Evolutionary conservation across 92 coral and sea anemone species (phyloP), one percentile per base, ranked within the genome.

Genomic region (Muricea muricata): DNA sequence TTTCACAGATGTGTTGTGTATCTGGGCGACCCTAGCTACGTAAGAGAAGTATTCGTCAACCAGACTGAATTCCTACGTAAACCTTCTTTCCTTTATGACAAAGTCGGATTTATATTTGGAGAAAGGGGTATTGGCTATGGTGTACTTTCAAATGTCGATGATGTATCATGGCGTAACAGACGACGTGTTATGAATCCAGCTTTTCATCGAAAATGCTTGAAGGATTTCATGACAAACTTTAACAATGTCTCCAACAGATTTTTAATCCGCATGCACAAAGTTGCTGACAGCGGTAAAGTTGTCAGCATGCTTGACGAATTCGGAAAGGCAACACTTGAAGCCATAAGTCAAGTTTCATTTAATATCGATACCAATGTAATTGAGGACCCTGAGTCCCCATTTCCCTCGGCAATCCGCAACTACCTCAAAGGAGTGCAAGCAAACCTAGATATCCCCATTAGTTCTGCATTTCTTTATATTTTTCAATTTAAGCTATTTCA

Each of bases 281-380:
- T 82, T 28, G 94, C 89, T 50, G 94, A 91, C 73, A 86, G 86
- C 15, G 82, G 48, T 48, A 65, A 90, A 5, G 79, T 47, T 33
- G 93, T 91, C 1, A 82, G 81, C 35, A 84, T 94, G 89, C 89
- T 75, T 11, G 91, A 90, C 32, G 94, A 92, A 72, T 90, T 94
- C 85, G 85, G 88, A 23, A 90, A 91, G 40, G 91, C 89, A 14
- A 92, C 98, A 7, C 81, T 94, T 50, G 97, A 94, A 56, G 85
- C 93, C 31, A 94, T 94, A 72, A 91, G 94, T 85, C 94, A 93
- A 93, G 98, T 95, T 77, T 97, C 95, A 13, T 95, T 93, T 75
- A 80, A 88, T 65, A 79, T 95, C 17, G 89, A 93, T 48, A 60
- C 86, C 28, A 87, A 87, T 17, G 73, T 90, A 28, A 90, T 91